Evolutionary conservation across 2,888 invertebrate genomes (phyloP), one percentile per base, ranked within the genome.

Genomic region (Hirtodrosophila confusa): DNA sequence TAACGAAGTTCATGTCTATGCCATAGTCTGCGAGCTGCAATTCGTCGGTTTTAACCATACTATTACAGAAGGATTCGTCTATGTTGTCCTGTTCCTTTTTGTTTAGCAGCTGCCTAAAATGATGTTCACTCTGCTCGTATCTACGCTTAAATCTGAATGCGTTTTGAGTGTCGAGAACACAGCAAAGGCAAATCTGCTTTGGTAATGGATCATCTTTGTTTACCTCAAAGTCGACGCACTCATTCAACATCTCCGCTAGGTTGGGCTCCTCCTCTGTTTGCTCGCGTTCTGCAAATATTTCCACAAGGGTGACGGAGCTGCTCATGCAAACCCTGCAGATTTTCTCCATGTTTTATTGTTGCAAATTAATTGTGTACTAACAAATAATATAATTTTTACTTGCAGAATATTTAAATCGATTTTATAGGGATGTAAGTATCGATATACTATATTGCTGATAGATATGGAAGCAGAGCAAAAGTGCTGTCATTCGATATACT

Each of bases 191-290:
- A 31, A 79, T 72, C 43, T 62, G 47, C 7, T 77, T 72, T 4
- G 76, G 76, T 27, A 77, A 40, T 17, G 45, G 48, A 58, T 77
- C 76, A 24, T 56, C 41, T n/a, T 11, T 39, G 0, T 47, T 43
- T 0, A 79, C 56, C 8, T 48, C 50, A 11, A 58, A 77, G 10
- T 36, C 37, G 10, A 53, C 57, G 17, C 48, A 47, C 7, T 56
- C 62, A n/a, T 61, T 72, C 0, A 77, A 24, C 80, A 77, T 77
- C 6, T 63, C 65, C 0, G 62, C 53, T 12, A 75, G n/a, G 1
- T 51, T 71, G 3, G 75, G 72, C 7, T 53, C 64, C n/a, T 33
- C 12, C 29, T 41, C 10, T 0, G 12, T 3, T 0, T n/a, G 27
- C 10, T 9, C 9, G 4, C 54, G 48, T 2, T 47, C 17, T 4